Base-by-base conservation (phyloP, 2,113 vertebrate species). In the Pavo muticus region DNA sequence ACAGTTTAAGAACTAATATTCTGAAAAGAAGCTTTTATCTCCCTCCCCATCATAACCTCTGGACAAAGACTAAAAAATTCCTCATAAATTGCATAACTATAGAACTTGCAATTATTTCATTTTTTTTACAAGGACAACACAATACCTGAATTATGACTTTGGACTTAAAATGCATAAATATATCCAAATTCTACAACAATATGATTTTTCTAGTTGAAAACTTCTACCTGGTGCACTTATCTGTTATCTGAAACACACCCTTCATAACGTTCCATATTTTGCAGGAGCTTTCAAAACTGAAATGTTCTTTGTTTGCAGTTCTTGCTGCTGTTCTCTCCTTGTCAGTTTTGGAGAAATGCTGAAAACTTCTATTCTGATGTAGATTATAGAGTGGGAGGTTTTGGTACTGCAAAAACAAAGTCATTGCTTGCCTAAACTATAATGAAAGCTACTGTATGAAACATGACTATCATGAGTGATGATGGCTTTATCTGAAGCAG, bases 311-410 rank as follows among this genome's bases (percentile, higher is more conserved):
- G 42, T 84, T 94, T 93, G 83, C 72, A 78, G 25, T 77, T 97
- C 90, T 77, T 14, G 4, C 72, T 93, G 27, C 73, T 81, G 18
- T 81, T 96, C 85, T 59, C 65, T 87, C 65, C 63, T 69, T 93
- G 87, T 78, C 89, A 94, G 59, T 35, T 91, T 56, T 24, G 30
- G 76, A 82, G 63, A 87, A 82, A 86, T 91, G 95, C 48, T 93
- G 63, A 91, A 94, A 94, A 88, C 5, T 40, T 77, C 75, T 91
- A 78, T 87, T 96, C 78, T 91, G 56, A 94, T 94, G 87, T 67
- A 96, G 80, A 96, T 93, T 87, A 80, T 56, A 48, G 84, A 92
- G 91, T 96, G 78, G 95, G 96, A 95, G 81, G 84, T 75, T 94
- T 95, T 87, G 72, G 52, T 85, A 67, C 65, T 47, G 60, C 60